Evolutionary conservation across 2,888 invertebrate genomes (phyloP), one percentile per base, ranked within the genome.

Genomic region (Stenolophus ochropezus): DNA sequence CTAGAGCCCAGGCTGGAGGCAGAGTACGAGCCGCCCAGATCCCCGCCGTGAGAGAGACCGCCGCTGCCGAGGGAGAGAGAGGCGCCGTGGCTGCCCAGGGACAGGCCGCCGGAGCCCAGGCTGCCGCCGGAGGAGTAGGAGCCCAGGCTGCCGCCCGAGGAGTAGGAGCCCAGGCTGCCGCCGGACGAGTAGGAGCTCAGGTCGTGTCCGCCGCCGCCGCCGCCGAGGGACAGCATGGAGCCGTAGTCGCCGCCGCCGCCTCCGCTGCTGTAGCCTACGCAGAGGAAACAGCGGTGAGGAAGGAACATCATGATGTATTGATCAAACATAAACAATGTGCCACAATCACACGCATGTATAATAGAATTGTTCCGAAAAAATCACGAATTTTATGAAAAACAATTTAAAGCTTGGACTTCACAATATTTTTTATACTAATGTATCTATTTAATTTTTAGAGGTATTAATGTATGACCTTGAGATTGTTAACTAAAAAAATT

Each of bases 31-130:
- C 71, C 73, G 11, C 65, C 5, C 5, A 20, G 56, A n/a, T 21
- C 18, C 4, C 58, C 81, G 23, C 81, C 61, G 58, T 81, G 75
- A 14, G 69, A 51, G 11, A 69, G 51, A 1, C 69, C 69, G 20
- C 77, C 77, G 21, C 80, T 80, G 14, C 81, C 81, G 11, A 75
- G 75, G n/a, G 81, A 81, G 11, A 75, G 14, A 20, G 61, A 65
- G 20, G 53, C 47, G 11, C 81, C 81, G 49, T 81, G 81, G 4
- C 81, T 61, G 20, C 81, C 81, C 1, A 81, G 51, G 18, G 81
- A 81, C 14, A 81, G 75, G 16, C 81, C 81, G 6, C 61, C 21
- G 3, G 80, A 80, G 21, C 81, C 81, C n/a, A 61, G 27, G 11
- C 33, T 42, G n/a, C 65, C 65, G 1, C 65, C 65, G n/a, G 56